Evolutionary conservation across 2,113 vertebrate species (phyloP).

Genomic region (Pseudorectes ferrugineus): DNA sequence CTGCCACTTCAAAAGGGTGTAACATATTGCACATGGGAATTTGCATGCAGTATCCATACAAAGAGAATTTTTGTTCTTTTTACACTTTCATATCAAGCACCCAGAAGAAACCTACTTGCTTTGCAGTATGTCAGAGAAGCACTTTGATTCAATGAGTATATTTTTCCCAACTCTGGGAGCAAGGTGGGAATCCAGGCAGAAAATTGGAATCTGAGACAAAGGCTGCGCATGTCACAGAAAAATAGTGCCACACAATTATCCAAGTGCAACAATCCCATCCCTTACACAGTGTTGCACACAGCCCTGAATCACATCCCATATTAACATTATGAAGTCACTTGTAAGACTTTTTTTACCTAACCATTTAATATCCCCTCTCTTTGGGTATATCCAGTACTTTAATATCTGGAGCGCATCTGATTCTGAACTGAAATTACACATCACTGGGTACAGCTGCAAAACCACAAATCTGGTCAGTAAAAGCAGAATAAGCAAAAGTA

Average conservation of each 20-base stretch:
- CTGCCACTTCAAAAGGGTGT: neutral
- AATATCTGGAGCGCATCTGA: neutral
- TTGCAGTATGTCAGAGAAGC: conserved; percentile 45
- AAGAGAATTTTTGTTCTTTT: neutral
- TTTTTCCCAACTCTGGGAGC: neutral
- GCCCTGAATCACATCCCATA: neutral
- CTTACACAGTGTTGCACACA: neutral
- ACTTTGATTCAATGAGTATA: conserved; percentile 36
- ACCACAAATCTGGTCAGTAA: neutral
- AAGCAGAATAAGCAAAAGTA: neutral
- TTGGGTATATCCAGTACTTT: neutral
- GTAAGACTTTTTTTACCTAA: neutral
- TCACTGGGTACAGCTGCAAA: neutral
- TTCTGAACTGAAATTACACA: neutral
- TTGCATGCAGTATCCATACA: neutral
- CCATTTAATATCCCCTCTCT: neutral
- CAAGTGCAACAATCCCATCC: neutral
- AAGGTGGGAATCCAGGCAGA: neutral
- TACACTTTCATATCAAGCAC: neutral
- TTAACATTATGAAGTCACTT: neutral
- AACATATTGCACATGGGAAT: neutral
- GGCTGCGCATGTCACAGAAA: neutral
- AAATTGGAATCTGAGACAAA: neutral
- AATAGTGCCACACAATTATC: neutral
- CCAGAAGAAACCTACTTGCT: neutral